A percentile compares a stretch with the other conserved stretches of the same genome.
Evolutionary conservation across 1,140 invertebrate genomes (phyloP).

Genomic region (Pseudomyrmex concolor): DNA sequence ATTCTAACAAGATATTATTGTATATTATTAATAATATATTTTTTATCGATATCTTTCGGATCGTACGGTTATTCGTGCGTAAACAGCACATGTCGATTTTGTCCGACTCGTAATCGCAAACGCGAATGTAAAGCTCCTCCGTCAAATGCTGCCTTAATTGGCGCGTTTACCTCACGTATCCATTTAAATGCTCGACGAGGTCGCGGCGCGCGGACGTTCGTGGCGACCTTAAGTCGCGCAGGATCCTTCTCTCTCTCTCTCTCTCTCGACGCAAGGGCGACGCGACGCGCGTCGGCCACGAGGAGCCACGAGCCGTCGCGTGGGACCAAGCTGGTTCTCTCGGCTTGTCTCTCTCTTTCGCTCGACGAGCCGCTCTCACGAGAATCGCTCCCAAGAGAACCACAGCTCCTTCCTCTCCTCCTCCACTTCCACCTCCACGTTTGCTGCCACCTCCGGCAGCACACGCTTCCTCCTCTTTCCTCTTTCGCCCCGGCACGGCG

Average conservation of each 20-base stretch:
- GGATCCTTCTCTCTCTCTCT: constrained; percentile 48
- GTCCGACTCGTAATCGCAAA: neutral
- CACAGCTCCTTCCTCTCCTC: constrained; percentile 47
- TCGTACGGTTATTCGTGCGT: constrained; percentile 20
- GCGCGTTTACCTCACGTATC: constrained; percentile 72
- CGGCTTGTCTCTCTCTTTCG: constrained; percentile 59
- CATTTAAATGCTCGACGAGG: constrained; percentile 70
- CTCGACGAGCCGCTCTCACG: constrained; percentile 28
- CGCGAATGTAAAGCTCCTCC: constrained; percentile 3
- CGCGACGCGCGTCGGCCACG: constrained; percentile 78
- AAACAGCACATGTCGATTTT: constrained; percentile 46
- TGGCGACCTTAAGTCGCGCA: constrained; percentile 61
- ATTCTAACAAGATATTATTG: no score
- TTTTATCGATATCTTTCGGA: no score
- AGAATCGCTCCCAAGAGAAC: constrained; percentile 41
- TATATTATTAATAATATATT: no score
- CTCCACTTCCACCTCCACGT: constrained; percentile 30
- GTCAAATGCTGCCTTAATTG: constrained; percentile 70
- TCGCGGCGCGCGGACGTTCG: constrained; percentile 53
- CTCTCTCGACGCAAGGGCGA: constrained; percentile 58
- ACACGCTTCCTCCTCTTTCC: constrained; percentile 47
- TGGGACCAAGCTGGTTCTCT: constrained; percentile 77
- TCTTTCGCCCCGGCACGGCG: neutral
- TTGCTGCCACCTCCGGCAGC: constrained; percentile 54
- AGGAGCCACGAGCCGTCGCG: constrained; percentile 82